Percentiles rank a stretch among this genome's conserved stretches.
phyloP scores from a whole-genome alignment of 2,797 vertebrate genomes.

The Cheirogaleus major region DNA sequence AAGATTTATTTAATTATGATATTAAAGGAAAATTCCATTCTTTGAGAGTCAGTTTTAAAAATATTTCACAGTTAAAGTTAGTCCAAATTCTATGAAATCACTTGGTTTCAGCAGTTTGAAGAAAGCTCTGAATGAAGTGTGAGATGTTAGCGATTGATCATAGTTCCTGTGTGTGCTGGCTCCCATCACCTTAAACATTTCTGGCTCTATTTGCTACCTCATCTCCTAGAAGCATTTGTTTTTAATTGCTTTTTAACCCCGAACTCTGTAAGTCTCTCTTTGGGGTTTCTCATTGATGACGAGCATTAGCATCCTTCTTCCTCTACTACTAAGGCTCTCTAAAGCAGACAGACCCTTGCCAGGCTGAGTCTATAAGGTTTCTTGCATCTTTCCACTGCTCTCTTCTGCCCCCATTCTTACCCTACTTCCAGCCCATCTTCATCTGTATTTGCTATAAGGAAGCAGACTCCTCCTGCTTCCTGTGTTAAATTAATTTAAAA shows the following conservation, averaged over 20 bases:
- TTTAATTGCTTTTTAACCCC: slow-evolving; percentile 43
- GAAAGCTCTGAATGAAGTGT: neutral
- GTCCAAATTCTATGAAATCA: neutral
- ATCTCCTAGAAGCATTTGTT: slow-evolving; percentile 13
- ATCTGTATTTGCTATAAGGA: neutral
- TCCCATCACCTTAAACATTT: neutral
- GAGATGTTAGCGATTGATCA: neutral
- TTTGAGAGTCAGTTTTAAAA: neutral
- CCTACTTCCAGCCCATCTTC: neutral
- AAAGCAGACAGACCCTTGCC: neutral
- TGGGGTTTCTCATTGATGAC: slow-evolving; percentile 37
- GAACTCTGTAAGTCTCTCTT: neutral
- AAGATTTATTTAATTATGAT: slow-evolving; percentile 9
- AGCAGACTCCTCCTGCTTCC: neutral
- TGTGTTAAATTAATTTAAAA: neutral
- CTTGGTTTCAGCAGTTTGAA: neutral
- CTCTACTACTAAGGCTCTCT: neutral
- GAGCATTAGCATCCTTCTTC: neutral
- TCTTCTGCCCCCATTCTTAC: neutral
- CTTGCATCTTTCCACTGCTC: neutral
- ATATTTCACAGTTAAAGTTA: neutral
- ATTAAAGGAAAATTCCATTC: neutral
- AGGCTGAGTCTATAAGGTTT: neutral
- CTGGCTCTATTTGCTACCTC: neutral
- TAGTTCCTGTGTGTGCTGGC: neutral